Conservation (phyloP, 2,888 invertebrate species). For the Acheta domesticus region DNA sequence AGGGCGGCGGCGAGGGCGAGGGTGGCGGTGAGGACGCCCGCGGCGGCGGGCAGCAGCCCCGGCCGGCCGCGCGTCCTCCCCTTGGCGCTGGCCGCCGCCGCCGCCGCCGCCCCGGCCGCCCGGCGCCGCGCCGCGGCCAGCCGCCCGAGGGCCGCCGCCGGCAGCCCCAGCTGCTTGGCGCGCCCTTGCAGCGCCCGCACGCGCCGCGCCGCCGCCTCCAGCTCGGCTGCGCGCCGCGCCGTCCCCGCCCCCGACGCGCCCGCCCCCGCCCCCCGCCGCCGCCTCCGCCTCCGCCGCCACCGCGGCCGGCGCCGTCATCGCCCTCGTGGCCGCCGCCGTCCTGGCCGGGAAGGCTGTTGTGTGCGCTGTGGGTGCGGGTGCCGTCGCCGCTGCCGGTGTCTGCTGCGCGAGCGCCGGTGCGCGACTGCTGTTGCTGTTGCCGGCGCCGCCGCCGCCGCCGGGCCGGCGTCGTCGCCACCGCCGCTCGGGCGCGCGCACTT, state of each 20-base stretch:
- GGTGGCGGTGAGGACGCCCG: not conserved
- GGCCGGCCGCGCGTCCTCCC: not conserved
- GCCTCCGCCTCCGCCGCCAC: not conserved
- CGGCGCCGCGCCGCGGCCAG: not conserved
- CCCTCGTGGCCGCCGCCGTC: not conserved
- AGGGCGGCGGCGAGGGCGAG: not conserved
- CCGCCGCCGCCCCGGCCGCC: not conserved
- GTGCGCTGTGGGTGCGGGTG: not conserved
- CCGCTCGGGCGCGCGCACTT: no score
- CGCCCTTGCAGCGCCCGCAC: not conserved
- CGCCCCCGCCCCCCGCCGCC: not conserved
- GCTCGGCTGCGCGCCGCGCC: not conserved
- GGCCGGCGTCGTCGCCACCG: no score
- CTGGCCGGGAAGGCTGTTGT: not conserved
- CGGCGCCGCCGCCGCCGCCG: no score
- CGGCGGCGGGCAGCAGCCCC: not conserved
- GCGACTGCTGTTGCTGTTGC: not conserved
- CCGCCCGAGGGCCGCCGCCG: not conserved
- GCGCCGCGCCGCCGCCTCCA: conserved; percentile 1
- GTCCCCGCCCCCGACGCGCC: not conserved
- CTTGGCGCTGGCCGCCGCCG: not conserved
- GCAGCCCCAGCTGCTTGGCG: not conserved
- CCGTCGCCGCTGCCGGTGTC: conserved; percentile 3
- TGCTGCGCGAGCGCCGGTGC: no score
- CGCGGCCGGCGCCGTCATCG: not conserved